phyloP scores from a whole-genome alignment of 2,113 vertebrate species.

The Cettia cetti region DNA sequence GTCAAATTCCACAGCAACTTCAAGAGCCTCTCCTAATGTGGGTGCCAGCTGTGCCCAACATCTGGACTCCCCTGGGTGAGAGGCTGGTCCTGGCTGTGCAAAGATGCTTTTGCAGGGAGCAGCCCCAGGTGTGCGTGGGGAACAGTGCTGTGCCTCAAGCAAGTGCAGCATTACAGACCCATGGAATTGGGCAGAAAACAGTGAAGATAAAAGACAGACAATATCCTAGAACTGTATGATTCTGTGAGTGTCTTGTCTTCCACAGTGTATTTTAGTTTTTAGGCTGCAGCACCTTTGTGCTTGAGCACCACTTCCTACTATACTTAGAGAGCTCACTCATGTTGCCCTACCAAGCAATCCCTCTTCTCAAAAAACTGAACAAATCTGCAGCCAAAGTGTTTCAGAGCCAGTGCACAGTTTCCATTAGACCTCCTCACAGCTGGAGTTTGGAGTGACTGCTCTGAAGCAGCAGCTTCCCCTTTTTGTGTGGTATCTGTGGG shows the following conservation, averaged over 20 bases:
- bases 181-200: neutral
- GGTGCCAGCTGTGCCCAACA: neutral
- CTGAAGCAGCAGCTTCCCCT: neutral
- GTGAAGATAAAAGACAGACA: accelerated
- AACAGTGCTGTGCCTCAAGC: neutral
- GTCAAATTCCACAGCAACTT: neutral
- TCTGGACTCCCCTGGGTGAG: neutral
- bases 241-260: neutral
- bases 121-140: neutral
- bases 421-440: neutral
- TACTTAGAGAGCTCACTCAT: neutral
- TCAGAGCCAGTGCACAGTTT: neutral
- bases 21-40: neutral
- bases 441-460: neutral
- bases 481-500: accelerated
- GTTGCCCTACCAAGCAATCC: neutral
- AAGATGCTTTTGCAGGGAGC: neutral
- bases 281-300: neutral
- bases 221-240: neutral
- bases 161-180: neutral
- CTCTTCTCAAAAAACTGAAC: neutral
- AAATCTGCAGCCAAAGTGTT: neutral
- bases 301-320: neutral
- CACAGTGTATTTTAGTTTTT: neutral
- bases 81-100: neutral